These are phyloP conservation scores for Xanthia icteritia DNA, from an alignment of 2,888 invertebrate genomes.

Conservation along the genomic window DNA sequence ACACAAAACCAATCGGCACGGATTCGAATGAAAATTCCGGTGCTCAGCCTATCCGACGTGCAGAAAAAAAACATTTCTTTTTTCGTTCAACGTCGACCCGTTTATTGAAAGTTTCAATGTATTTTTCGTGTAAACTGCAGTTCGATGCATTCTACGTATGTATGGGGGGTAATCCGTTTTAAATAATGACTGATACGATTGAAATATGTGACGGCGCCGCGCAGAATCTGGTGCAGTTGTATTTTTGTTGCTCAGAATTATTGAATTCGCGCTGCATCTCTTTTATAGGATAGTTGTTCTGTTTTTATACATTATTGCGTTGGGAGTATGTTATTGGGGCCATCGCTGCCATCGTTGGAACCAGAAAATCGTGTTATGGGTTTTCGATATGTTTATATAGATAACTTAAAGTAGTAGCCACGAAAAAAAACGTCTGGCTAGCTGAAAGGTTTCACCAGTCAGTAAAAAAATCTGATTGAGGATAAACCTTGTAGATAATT, in stretches of 20 bases:
- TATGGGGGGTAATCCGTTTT: slow-evolving; percentile 49
- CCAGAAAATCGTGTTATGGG: too few relatives aligned
- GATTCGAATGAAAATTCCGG: slow-evolving; percentile 66
- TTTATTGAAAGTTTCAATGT: slow-evolving; percentile 66
- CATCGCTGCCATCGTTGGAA: too few relatives aligned
- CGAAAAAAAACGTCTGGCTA: too few relatives aligned
- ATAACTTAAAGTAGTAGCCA: too few relatives aligned
- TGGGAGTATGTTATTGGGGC: background rate
- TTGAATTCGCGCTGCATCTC: slow-evolving; percentile 28
- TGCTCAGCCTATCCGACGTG: slow-evolving; percentile 35
- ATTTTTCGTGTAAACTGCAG: slow-evolving; percentile 66
- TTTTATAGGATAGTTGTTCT: slow-evolving; percentile 8
- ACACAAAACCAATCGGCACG: slow-evolving; percentile 62
- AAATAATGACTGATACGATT: slow-evolving; percentile 61
- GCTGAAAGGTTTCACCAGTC: too few relatives aligned
- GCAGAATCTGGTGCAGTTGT: slow-evolving; percentile 2
- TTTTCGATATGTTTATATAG: too few relatives aligned
- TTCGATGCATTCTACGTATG: slow-evolving; percentile 38
- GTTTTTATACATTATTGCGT: background rate
- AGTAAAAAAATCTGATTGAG: too few relatives aligned
- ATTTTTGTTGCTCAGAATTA: slow-evolving; percentile 25
- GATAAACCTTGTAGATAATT: too few relatives aligned
- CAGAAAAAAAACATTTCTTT: slow-evolving; percentile 34
- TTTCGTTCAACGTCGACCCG: slow-evolving; percentile 44
- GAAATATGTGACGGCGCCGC: slow-evolving; percentile 53